These are phyloP conservation scores for Nomada ruficornis DNA, from an alignment of 2,888 invertebrate species.

Conservation along the genomic window DNA sequence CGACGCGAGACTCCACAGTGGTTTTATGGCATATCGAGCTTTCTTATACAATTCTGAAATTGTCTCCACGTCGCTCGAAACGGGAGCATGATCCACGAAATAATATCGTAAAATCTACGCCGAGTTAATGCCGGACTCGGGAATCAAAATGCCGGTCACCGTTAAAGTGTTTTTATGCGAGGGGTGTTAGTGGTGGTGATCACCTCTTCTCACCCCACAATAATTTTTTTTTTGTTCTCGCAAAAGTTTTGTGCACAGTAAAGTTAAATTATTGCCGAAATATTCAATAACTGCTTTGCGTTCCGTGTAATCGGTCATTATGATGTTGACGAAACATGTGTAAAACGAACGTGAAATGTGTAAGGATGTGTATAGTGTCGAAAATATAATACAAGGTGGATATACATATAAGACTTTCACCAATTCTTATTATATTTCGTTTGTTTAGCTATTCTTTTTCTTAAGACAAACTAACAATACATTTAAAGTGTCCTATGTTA, in stretches of 20 bases:
- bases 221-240: constrained; percentile 32
- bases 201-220: constrained; percentile 58
- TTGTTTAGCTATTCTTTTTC: neutral
- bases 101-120: constrained; percentile 23
- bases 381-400: constrained; percentile 37
- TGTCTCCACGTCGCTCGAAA: neutral
- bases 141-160: constrained; percentile 73
- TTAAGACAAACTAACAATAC: constrained; percentile 7
- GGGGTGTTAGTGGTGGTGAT: constrained; percentile 67
- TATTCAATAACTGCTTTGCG: constrained; percentile 26
- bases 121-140: constrained; percentile 51
- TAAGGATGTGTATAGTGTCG: constrained; percentile 41
- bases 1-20: constrained; percentile 72
- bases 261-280: constrained; percentile 30
- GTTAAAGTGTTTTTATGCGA: constrained; percentile 72
- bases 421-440: constrained; percentile 14
- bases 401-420: constrained; percentile 32
- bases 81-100: constrained; percentile 29
- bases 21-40: constrained; percentile 52
- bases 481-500: constrained; percentile 29
- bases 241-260: constrained; percentile 36
- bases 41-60: constrained; percentile 19
- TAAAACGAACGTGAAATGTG: constrained; percentile 43
- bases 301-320: constrained; percentile 17
- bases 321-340: constrained; percentile 19